Conservation (phyloP, 2,888 invertebrate genomes). For the Sarcophaga carnaria region DNA sequence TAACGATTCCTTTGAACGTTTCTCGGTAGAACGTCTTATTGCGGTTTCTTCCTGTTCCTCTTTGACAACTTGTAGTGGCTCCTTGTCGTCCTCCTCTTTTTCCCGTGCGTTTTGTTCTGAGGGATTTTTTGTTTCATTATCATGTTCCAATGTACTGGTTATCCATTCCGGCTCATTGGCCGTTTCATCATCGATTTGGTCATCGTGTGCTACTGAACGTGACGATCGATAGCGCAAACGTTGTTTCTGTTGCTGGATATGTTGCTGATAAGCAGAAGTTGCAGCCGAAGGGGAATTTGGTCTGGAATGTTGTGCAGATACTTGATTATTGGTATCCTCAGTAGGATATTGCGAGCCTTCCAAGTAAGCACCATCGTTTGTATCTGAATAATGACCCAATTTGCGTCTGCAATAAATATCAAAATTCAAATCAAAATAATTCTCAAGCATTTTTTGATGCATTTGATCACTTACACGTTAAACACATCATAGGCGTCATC, state of each 20-base stretch:
- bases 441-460: background rate
- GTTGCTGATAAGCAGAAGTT: constrained; percentile 70
- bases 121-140: constrained; percentile 60
- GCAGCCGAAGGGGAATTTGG: constrained; percentile 68
- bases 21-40: constrained; percentile 40
- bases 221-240: constrained; percentile 64
- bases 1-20: constrained; percentile 33
- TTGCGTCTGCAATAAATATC: constrained; percentile 72
- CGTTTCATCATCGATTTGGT: constrained; percentile 65
- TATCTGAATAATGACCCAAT: constrained; percentile 75
- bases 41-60: constrained; percentile 63
- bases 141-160: constrained; percentile 71
- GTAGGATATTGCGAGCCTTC: constrained; percentile 74
- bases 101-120: constrained; percentile 24
- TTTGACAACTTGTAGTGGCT: constrained; percentile 50
- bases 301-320: constrained; percentile 61
- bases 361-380: constrained; percentile 73
- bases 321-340: constrained; percentile 68
- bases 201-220: constrained; percentile 47
- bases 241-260: constrained; percentile 72
- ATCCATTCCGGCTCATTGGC: constrained; percentile 73
- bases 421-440: background rate
- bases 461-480: constrained; percentile 77
- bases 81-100: constrained; percentile 39
- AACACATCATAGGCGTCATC: constrained; percentile 83